Evolutionary conservation across 2,113 vertebrate species (phyloP).

Genomic region (Otolemur garnettii): DNA sequence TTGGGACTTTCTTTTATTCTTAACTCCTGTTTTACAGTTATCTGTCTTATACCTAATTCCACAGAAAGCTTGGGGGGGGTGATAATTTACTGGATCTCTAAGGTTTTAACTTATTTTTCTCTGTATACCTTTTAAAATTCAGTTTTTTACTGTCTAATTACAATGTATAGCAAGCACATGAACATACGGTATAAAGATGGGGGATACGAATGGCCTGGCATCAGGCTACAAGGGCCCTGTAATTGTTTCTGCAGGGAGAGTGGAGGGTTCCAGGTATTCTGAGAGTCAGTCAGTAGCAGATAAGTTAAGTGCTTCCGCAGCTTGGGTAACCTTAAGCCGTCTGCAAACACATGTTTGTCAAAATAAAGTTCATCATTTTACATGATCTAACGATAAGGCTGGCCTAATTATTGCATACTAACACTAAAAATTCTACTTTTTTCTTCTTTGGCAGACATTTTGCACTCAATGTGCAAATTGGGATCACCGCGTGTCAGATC

Average conservation of each 20-base stretch:
- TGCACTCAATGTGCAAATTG: not conserved
- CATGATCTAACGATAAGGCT: not conserved
- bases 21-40: not conserved
- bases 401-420: not conserved
- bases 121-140: not conserved
- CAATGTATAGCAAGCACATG: not conserved
- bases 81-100: not conserved
- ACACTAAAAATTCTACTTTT: not conserved
- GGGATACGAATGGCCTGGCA: not conserved
- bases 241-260: not conserved
- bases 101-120: not conserved
- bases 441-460: not conserved
- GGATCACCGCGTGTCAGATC: accelerated
- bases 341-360: not conserved
- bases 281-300: not conserved
- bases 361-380: not conserved
- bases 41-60: not conserved
- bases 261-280: not conserved
- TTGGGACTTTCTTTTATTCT: not conserved
- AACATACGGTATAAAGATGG: not conserved
- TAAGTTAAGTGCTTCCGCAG: not conserved
- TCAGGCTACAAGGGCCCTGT: not conserved
- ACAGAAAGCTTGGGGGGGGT: not conserved
- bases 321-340: not conserved
- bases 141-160: not conserved